Base-by-base conservation (phyloP, 2,113 vertebrate genomes). In the Genyomyrus donnyi region DNA sequence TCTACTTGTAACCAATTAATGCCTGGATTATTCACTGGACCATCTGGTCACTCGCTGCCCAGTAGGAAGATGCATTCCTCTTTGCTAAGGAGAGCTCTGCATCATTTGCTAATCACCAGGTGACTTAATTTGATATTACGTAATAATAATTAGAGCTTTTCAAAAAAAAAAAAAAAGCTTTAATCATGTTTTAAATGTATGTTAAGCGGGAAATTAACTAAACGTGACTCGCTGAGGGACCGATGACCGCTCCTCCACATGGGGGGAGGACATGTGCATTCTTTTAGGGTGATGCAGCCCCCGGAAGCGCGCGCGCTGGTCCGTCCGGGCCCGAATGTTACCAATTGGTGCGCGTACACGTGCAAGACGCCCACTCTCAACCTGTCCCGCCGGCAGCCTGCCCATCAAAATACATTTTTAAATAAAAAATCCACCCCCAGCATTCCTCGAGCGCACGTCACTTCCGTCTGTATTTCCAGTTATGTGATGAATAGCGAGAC, bases 381-480 rank as follows among this genome's bases (percentile, higher is more conserved):
- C 91, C 89, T 50, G 85, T 87, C 27, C 90, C 90, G 93, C 92
- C 93, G 92, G 88, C 91, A 48, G 50, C 89, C 86, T 91, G 92
- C 74, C 74, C 31, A 5, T 80, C 74, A 80, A 80, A 80, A 80
- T 80, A 80, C 4, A 80, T 70, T 70, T 62, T 80, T 19, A 80
- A 80, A 80, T 80, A 19, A 80, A 56, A 39, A 80, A 80, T 42
- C 74, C 91, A 92, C 93, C 93, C 92, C 91, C 91, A 56, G 35
- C 93, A 95, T 95, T 96, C 95, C 95, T 91, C 87, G 70, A 90
- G 88, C 46, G 91, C 8, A 90, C 93, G 93, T 95, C 95, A 95
- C 92, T 93, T 95, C 94, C 94, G 90, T 83, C 85, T 87, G 24
- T 66, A 91, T 90, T 70, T 80, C 46, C 66, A 31, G 88, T n/a